Conservation (phyloP, 2,797 vertebrate genomes). For the Myotis pilosus region DNA sequence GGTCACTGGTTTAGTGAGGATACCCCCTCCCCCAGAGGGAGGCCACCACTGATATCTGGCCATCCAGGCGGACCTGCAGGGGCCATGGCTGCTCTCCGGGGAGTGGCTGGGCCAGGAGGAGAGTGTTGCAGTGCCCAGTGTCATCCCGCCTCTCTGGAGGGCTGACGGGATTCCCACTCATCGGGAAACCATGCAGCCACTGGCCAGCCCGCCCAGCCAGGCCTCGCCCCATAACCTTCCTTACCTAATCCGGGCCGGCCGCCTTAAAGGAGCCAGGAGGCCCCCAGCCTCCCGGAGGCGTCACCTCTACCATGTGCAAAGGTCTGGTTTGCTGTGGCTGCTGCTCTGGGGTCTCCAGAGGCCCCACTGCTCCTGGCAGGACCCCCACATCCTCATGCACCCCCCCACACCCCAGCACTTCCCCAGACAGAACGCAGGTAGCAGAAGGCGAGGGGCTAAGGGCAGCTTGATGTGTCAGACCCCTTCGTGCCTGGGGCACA, state of each 20-base stretch:
- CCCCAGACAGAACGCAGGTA: not conserved
- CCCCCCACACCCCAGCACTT: too few species aligned
- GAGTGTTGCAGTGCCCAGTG: too few species aligned
- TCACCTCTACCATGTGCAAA: not conserved
- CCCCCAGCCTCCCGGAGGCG: not conserved
- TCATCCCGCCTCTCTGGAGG: not conserved
- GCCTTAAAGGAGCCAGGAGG: not conserved
- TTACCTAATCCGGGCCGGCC: not conserved
- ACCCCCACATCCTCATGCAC: accelerated
- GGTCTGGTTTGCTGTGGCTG: not conserved
- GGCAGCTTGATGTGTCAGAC: not conserved
- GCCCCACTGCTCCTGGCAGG: not conserved
- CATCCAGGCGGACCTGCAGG: accelerated
- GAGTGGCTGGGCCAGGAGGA: not conserved
- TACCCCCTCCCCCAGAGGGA: too few species aligned
- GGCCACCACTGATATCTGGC: too few species aligned
- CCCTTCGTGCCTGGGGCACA: accelerated
- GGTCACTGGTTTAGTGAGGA: too few species aligned
- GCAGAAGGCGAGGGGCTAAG: not conserved
- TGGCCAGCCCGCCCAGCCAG: not conserved
- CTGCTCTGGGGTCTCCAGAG: not conserved
- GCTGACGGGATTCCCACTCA: not conserved
- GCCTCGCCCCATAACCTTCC: not conserved
- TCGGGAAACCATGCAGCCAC: not conserved
- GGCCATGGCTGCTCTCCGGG: not conserved